Percentiles rank a stretch among this genome's conserved stretches.
Evolutionary conservation across 2,113 vertebrate genomes (phyloP).

Genomic region (Nothoprocta pentlandii): DNA sequence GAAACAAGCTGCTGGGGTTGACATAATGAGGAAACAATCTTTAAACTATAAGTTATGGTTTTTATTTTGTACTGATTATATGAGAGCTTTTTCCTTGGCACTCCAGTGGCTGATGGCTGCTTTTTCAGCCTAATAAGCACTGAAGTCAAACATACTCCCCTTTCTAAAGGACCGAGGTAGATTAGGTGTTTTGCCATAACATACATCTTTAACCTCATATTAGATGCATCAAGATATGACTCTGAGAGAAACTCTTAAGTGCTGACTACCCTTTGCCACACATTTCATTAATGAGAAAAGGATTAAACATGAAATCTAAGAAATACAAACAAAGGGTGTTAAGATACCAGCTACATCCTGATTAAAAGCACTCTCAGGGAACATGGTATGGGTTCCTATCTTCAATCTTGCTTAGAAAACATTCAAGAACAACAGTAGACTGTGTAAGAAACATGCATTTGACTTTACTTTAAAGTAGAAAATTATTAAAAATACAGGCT

Average conservation of each 20-base stretch:
- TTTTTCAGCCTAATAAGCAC: background rate
- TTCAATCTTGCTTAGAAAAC: background rate
- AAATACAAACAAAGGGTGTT: background rate
- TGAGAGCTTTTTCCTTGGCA: background rate
- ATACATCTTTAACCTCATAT: background rate
- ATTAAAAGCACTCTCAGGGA: background rate
- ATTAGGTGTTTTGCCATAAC: background rate
- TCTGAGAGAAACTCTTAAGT: too few relatives aligned
- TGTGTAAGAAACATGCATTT: background rate
- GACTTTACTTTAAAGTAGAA: slow-evolving; percentile 51
- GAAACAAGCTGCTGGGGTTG: background rate
- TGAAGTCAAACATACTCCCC: rapidly evolving
- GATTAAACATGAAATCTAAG: background rate
- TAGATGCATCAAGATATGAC: background rate
- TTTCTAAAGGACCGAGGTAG: background rate
- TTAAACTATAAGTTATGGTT: background rate
- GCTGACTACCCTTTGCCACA: background rate
- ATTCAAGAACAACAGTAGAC: background rate
- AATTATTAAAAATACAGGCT: slow-evolving; percentile 65
- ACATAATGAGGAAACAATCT: background rate
- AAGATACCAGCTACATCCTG: background rate
- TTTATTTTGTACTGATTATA: background rate
- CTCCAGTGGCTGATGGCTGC: background rate
- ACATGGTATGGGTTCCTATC: rapidly evolving
- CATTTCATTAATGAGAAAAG: background rate